These are phyloP conservation scores for Eubasilissa regina DNA, from an alignment of 1,140 invertebrate genomes.

Conservation along the genomic window DNA sequence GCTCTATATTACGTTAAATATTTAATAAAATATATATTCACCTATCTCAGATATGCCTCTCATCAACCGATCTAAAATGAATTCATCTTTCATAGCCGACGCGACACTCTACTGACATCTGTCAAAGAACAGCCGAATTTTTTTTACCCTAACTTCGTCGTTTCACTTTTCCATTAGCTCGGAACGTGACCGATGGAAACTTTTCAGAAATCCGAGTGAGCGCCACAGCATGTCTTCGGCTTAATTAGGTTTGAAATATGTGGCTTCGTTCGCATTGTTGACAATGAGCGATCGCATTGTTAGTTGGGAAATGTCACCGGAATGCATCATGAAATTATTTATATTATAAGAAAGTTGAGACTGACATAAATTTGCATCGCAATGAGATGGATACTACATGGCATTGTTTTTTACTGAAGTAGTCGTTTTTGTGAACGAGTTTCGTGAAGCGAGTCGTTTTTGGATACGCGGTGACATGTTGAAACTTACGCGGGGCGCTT, in stretches of 20 bases:
- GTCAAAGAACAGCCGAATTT: background rate
- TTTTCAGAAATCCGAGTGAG: background rate
- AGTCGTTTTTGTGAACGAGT: background rate
- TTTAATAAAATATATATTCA: too few species aligned
- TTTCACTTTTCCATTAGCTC: background rate
- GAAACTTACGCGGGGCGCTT: background rate
- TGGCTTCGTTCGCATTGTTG: slow-evolving; percentile 40
- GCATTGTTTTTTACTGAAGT: background rate
- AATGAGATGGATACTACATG: background rate
- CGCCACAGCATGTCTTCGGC: background rate
- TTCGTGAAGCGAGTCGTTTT: background rate
- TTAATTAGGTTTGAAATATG: slow-evolving; percentile 58
- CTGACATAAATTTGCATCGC: background rate
- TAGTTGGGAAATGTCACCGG: slow-evolving; percentile 14
- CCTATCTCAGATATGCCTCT: too few species aligned
- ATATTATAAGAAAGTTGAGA: background rate
- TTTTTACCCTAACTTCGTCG: background rate
- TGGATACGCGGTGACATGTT: background rate
- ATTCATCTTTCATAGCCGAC: background rate
- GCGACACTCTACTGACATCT: background rate
- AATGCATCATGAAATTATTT: slow-evolving; percentile 21
- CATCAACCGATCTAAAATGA: background rate
- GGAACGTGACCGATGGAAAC: background rate
- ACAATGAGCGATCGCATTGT: slow-evolving; percentile 53
- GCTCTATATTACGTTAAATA: too few species aligned